Conservation (phyloP, 2,888 invertebrate species). For the Frankliniella fusca region DNA sequence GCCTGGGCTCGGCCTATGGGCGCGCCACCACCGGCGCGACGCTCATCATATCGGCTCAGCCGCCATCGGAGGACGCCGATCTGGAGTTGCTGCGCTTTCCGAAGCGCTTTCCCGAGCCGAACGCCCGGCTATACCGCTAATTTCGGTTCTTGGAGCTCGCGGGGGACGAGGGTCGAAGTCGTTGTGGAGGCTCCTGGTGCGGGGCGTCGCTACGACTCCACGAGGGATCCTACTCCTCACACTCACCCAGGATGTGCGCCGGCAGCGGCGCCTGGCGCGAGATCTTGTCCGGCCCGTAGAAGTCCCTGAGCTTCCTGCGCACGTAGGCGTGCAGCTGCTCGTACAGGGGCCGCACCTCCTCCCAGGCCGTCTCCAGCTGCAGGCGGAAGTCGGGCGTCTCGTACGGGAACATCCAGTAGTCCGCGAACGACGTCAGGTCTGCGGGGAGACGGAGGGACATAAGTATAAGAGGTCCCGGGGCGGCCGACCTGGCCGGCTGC, state of each 20-base stretch:
- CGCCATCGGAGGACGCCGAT: neutral
- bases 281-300: slow-evolving; percentile 78
- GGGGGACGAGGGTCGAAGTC: too few relatives aligned
- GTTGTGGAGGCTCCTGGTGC: too few relatives aligned
- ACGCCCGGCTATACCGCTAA: too few relatives aligned
- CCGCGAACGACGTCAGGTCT: slow-evolving; percentile 85
- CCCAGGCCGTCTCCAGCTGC: slow-evolving; percentile 79
- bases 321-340: slow-evolving; percentile 86
- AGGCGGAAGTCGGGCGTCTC: slow-evolving; percentile 70
- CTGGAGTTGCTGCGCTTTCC: too few relatives aligned
- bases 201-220: too few relatives aligned
- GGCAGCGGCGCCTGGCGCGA: slow-evolving; percentile 77
- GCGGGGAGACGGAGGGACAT: slow-evolving; percentile 38
- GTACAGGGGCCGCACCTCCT: slow-evolving; percentile 79
- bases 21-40: neutral
- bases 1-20: too few relatives aligned
- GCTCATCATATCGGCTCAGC: neutral
- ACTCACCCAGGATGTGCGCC: slow-evolving; percentile 69
- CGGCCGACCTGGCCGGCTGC: too few relatives aligned
- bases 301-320: slow-evolving; percentile 72
- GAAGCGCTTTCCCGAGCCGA: neutral
- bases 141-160: too few relatives aligned
- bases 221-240: neutral
- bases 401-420: slow-evolving; percentile 85
- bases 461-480: too few relatives aligned